Base-by-base conservation (phyloP, 2,888 invertebrate genomes). In the Fissipunctia ypsillon region DNA sequence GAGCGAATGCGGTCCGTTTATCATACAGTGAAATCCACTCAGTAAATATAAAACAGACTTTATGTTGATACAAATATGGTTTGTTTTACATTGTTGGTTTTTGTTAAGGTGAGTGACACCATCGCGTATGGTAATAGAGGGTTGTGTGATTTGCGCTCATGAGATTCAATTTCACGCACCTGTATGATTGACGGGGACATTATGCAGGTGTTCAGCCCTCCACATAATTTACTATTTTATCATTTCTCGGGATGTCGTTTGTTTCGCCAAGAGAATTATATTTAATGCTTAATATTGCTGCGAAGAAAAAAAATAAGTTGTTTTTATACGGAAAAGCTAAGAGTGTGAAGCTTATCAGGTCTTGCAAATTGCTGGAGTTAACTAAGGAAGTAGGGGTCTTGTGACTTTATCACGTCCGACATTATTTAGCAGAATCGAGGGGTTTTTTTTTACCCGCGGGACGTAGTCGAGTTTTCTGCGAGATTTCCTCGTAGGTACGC, bases 141-240 rank as follows among this genome's bases (percentile, higher is more conserved):
- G 88, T 83, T 91, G 92, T 94, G 91, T 94, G 95, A 95, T 95
- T 95, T 94, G 94, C 92, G 93, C 94, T 94, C 92, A 94, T 94
- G 94, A 93, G 94, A 94, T 95, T 94, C 95, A 95, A 95, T 95
- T 95, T 94, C 94, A 94, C 93, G 93, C 93, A 91, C 90, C 88
- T 91, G 90, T 93, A 93, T 95, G 95, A 95, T 94, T 94, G 95
- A 95, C 94, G 94, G 90, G 86, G 83, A 91, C 92, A 94, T 95
- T 94, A 95, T 94, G 93, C 94, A 93, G 93, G 89, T 91, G 88
- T 89, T 90, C 93, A 89, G 89, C 87, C 85, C 90, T 91, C 85
- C 88, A 89, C 89, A 92, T 91, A 91, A 93, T 94, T 94, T 93
- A 94, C 93, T 93, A 91, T 92, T 93, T 90, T 91, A 90, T 91